A percentile compares a stretch with the other conserved stretches of the same genome.
phyloP scores from a whole-genome alignment of 2,888 invertebrate genomes.

The Drosophila bunnanda region DNA sequence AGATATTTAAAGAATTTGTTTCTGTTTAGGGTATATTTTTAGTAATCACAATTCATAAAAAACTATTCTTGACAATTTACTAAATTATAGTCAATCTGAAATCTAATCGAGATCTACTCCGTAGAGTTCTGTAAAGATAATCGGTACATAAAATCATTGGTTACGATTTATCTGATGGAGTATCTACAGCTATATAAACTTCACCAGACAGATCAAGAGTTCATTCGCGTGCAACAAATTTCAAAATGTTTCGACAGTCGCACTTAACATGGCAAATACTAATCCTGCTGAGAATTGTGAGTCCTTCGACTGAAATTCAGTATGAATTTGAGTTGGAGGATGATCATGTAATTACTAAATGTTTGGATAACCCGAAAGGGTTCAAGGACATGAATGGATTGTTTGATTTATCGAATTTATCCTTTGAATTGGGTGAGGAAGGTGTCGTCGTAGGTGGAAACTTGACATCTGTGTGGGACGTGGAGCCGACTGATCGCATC shows the following conservation, averaged over 20 bases:
- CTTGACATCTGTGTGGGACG: neutral
- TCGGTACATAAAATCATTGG: neutral
- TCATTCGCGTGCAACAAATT: neutral
- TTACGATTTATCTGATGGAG: neutral
- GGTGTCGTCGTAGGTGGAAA: neutral
- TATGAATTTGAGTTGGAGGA: conserved; percentile 4
- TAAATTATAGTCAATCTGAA: no score
- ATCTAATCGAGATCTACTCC: no score
- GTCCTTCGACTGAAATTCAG: neutral
- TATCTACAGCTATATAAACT: neutral
- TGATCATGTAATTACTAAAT: neutral
- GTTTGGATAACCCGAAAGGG: neutral
- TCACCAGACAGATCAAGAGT: no score
- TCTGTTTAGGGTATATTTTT: no score
- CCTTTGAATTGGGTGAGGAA: neutral
- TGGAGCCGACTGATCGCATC: conserved; percentile 1
- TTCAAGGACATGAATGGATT: neutral
- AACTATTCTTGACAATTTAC: no score
- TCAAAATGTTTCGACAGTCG: neutral
- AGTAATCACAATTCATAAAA: no score
- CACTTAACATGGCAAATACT: neutral
- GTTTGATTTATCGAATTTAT: neutral
- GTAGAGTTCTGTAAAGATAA: no score
- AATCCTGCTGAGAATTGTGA: neutral
- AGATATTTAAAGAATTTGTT: no score